Percentiles rank a stretch among this genome's conserved stretches.
Conservation (phyloP, 2,113 vertebrate species). For the Thinocorus orbignyianus region DNA sequence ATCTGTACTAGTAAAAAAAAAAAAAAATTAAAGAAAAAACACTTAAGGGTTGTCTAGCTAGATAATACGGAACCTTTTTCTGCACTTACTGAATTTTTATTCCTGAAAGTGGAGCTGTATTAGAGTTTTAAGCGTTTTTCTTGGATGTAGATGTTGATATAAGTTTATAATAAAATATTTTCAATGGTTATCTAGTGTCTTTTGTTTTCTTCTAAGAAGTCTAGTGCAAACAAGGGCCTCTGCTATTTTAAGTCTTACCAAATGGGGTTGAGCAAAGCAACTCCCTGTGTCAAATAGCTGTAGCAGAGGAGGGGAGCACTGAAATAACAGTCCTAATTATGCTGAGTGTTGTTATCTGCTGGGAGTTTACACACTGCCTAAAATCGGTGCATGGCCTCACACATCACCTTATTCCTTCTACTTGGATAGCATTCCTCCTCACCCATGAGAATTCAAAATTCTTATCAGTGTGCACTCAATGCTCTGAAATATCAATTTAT, state of each 20-base stretch:
- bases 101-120: not conserved
- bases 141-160: not conserved
- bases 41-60: not conserved
- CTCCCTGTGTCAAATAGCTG: not conserved
- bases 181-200: not conserved
- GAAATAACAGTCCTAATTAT: not conserved
- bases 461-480: not conserved
- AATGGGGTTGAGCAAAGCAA: not conserved
- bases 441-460: not conserved
- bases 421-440: not conserved
- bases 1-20: not conserved
- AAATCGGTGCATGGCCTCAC: not conserved
- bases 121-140: not conserved
- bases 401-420: not conserved
- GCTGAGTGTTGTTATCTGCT: not conserved
- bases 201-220: not conserved
- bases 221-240: not conserved
- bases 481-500: accelerated
- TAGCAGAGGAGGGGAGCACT: not conserved
- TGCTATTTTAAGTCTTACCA: not conserved
- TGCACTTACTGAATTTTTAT: not conserved
- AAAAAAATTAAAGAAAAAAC: not conserved
- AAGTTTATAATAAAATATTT: slow-evolving; percentile 57
- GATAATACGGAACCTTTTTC: not conserved
- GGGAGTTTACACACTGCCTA: not conserved